Conservation (phyloP, 2,888 invertebrate species). For the Galerucella pusilla region DNA sequence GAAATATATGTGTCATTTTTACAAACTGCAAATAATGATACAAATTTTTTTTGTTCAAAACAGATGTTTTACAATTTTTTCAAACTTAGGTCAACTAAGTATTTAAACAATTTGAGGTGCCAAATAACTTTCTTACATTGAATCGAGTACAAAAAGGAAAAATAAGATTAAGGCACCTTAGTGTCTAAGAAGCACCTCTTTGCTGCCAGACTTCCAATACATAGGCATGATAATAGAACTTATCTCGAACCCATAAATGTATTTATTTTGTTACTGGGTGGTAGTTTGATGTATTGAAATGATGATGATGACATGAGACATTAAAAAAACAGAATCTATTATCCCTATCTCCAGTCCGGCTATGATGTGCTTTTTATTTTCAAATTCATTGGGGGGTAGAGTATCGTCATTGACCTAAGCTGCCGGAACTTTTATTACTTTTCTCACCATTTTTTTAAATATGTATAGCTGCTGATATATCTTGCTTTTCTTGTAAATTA, state of each 20-base stretch:
- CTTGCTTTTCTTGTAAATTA: no score
- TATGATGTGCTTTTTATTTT: no score
- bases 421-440: no score
- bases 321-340: no score
- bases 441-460: no score
- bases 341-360: no score
- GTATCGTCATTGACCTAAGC: no score
- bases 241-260: conserved; percentile 37
- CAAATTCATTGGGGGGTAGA: no score
- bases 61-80: conserved; percentile 28
- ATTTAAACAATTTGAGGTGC: conserved; percentile 44
- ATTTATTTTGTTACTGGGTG: not conserved
- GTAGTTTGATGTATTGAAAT: not conserved
- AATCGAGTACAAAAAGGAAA: conserved; percentile 41
- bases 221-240: conserved; percentile 23
- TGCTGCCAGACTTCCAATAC: conserved; percentile 43
- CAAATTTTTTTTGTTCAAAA: conserved; percentile 28
- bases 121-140: conserved; percentile 39
- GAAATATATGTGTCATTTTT: conserved; percentile 10
- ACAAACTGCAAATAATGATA: conserved; percentile 9
- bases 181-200: conserved; percentile 46
- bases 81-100: conserved; percentile 45
- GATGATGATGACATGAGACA: not conserved
- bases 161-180: conserved; percentile 49
- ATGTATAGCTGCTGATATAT: no score